These are phyloP conservation scores for Cantharis lateralis DNA, from an alignment of 2,888 invertebrate genomes.

Conservation along the genomic window DNA sequence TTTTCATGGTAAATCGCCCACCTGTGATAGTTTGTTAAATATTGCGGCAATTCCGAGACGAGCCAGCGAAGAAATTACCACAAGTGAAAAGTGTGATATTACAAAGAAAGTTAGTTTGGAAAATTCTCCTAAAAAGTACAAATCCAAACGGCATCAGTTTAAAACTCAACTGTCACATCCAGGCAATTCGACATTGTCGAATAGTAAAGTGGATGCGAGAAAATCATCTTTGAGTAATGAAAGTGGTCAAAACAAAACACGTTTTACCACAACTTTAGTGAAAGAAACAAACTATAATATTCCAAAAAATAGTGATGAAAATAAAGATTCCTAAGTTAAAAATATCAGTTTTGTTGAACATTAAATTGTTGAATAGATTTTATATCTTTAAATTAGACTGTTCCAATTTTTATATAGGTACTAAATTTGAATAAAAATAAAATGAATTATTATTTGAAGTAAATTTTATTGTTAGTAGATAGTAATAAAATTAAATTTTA, in stretches of 20 bases:
- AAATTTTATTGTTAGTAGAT: too few species aligned
- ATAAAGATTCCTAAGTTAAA: not conserved
- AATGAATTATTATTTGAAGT: not conserved
- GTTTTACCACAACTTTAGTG: conserved; percentile 53
- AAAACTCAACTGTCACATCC: conserved; percentile 49
- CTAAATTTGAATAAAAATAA: not conserved
- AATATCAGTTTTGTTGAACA: not conserved
- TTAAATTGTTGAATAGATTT: not conserved
- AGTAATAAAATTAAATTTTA: too few species aligned
- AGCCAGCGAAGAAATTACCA: conserved; percentile 46
- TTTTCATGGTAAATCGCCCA: conserved; percentile 53
- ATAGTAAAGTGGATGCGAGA: conserved; percentile 24
- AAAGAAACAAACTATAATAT: conserved; percentile 48
- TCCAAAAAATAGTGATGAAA: not conserved
- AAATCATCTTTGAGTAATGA: conserved; percentile 43
- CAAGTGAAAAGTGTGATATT: conserved; percentile 28
- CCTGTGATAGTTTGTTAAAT: conserved; percentile 35
- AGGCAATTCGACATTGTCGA: conserved; percentile 7
- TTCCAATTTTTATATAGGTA: not conserved
- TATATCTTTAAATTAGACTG: not conserved
- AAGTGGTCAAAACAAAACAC: conserved; percentile 38
- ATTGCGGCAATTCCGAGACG: conserved; percentile 40
- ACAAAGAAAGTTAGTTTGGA: not conserved
- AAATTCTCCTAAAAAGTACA: not conserved
- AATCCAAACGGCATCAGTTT: conserved; percentile 40